Evolutionary conservation across 2,797 vertebrate genomes (phyloP), one percentile per base, ranked within the genome.

Genomic region (Siniperca scherzeri): DNA sequence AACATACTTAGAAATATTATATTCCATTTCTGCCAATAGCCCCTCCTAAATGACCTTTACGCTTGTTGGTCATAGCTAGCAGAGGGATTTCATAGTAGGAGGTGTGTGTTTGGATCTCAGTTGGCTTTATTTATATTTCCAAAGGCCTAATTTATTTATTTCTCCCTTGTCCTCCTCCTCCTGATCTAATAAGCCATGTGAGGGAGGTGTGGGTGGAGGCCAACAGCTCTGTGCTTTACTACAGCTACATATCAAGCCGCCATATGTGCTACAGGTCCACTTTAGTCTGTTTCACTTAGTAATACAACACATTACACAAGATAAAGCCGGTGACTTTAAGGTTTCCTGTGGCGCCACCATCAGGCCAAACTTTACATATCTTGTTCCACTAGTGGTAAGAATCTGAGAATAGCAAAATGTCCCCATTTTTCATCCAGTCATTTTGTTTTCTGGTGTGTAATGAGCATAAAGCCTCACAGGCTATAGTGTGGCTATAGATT

Each of bases 381-480:
- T 30, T 65, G 13, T n/a, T 53, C 33, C 48, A 50, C 22, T 17
- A n/a, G 42, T 46, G 30, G 42, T 59, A 30, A 52, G 7, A 40
- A 67, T 65, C n/a, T 42, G 27, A 73, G 33, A 59, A 64, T 3
- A 53, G 46, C 33, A 65, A 84, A 78, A 76, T 53, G 33, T 71
- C 64, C 67, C 10, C 19, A 62, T 74, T 76, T 60, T 67, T 55
- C 38, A 55, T 62, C 55, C 40, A 65, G 4, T 16, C 2, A 64
- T 60, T 72, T 77, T 52, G 22, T 75, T 69, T 68, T 56, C 48
- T 56, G 52, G n/a, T 71, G 76, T 57, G 30, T 85, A 79, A 83
- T 7, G 16, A 82, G 60, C 70, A 69, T 82, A 81, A 40, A 81
- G 75, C 61, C 67, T 78, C 68, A 40, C 50, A 48, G 77, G 67